Conservation (phyloP, 2,113 vertebrate species). For the Meleagris gallopavo region DNA sequence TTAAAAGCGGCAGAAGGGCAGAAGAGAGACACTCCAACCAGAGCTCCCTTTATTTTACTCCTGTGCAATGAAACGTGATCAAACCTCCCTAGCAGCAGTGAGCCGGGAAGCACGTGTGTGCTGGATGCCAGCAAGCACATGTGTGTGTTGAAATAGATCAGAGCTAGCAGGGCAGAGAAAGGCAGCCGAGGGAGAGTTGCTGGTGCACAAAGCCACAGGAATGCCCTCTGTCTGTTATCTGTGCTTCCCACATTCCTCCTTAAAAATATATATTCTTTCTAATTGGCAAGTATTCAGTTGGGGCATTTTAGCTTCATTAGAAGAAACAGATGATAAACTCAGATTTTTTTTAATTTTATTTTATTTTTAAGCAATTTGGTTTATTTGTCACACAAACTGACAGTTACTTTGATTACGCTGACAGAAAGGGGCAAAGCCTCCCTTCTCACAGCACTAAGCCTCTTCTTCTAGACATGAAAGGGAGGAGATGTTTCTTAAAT, state of each 20-base stretch:
- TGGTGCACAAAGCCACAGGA: background rate
- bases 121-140: fast-evolving
- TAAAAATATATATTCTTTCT: background rate
- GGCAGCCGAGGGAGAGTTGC: background rate
- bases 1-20: background rate
- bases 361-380: background rate
- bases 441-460: background rate
- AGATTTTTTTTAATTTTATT: background rate
- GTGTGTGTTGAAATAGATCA: background rate
- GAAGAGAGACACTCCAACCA: background rate
- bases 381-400: background rate
- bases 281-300: background rate
- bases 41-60: background rate
- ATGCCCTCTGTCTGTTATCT: background rate
- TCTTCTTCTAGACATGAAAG: background rate
- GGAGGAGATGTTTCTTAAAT: background rate
- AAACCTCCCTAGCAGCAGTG: background rate
- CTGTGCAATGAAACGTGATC: background rate
- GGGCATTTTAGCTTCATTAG: background rate
- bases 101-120: background rate
- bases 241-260: background rate
- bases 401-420: background rate
- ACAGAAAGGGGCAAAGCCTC: background rate
- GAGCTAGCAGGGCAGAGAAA: background rate
- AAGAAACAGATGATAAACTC: background rate